Conservation (phyloP, 2,113 vertebrate genomes). For the Benitochromis conjunctus region DNA sequence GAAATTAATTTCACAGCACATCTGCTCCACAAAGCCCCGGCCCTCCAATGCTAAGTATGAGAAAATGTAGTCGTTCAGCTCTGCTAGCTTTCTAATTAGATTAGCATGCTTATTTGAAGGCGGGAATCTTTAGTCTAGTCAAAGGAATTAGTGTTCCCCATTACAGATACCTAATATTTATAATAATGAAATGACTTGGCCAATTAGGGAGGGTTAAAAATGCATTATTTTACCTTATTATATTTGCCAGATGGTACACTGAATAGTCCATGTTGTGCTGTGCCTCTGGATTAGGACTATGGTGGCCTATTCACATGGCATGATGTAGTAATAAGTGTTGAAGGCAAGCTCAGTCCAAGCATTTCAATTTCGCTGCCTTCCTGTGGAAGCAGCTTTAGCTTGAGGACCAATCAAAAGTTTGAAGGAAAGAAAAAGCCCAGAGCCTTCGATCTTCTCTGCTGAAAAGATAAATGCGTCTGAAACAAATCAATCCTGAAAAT, state of each 20-base stretch:
- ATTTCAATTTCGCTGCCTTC: conserved; percentile 12
- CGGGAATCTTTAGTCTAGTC: conserved; percentile 86
- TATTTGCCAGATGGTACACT: conserved; percentile 85
- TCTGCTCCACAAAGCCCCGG: conserved; percentile 97
- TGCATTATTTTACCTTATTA: conserved; percentile 89
- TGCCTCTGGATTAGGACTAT: conserved; percentile 79
- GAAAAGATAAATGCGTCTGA: conserved; percentile 55
- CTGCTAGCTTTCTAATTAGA: conserved; percentile 98
- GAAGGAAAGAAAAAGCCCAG: conserved; percentile 47
- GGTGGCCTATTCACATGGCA: conserved; percentile 65
- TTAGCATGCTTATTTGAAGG: conserved; percentile 91
- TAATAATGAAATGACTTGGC: conserved; percentile 92
- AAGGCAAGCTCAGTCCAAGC: conserved; percentile 43
- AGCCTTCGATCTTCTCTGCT: conserved; percentile 25
- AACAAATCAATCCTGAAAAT: conserved; percentile 73
- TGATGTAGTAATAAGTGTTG: conserved; percentile 54
- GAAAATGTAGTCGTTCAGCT: conserved; percentile 93
- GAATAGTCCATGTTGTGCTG: conserved; percentile 70
- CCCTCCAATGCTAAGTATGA: conserved; percentile 96
- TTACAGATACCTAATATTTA: conserved; percentile 94
- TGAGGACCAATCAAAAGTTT: conserved; percentile 60
- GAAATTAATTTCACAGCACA: conserved; percentile 99
- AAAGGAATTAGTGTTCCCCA: conserved; percentile 87
- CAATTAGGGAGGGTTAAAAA: conserved; percentile 97
- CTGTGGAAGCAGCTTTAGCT: conserved; percentile 52